Evolutionary conservation across 2,888 invertebrate genomes (phyloP).

Genomic region (Melangyna quadrimaculata): DNA sequence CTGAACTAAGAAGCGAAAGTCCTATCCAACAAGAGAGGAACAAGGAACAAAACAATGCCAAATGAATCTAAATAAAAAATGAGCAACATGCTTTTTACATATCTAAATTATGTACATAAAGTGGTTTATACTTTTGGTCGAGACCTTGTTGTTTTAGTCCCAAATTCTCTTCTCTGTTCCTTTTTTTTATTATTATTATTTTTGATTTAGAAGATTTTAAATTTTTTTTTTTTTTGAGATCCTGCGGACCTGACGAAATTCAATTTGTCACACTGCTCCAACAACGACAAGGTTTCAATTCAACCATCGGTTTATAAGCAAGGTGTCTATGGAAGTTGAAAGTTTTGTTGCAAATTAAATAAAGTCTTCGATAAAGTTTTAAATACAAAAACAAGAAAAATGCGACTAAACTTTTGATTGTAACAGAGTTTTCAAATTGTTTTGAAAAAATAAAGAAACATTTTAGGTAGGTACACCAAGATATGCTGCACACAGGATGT

Average conservation of each 20-base stretch:
- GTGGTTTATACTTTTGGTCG: slow-evolving; percentile 40
- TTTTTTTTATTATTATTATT: background rate
- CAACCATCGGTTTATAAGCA: background rate
- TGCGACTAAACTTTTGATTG: background rate
- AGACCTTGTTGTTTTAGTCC: slow-evolving; percentile 42
- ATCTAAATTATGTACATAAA: slow-evolving; percentile 19
- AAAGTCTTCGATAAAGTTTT: slow-evolving; percentile 22
- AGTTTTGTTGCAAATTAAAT: slow-evolving; percentile 25
- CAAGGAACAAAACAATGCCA: slow-evolving; percentile 29
- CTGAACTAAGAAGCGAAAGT: slow-evolving; percentile 7
- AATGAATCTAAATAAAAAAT: slow-evolving; percentile 44
- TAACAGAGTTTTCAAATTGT: slow-evolving; percentile 16
- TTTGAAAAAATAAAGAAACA: background rate
- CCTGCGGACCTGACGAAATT: slow-evolving; percentile 14
- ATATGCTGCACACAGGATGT: background rate
- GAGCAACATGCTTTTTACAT: slow-evolving; percentile 36
- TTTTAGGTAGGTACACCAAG: too few relatives aligned
- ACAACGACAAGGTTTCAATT: background rate
- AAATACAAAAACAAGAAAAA: background rate
- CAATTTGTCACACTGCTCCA: slow-evolving; percentile 1
- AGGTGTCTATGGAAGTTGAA: slow-evolving; percentile 16
- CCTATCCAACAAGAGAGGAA: slow-evolving; percentile 14
- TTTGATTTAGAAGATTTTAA: background rate
- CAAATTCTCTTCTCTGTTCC: background rate
- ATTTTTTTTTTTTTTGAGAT: background rate